Conservation (phyloP, 2,113 vertebrate species). For the Jaculus jaculus region DNA sequence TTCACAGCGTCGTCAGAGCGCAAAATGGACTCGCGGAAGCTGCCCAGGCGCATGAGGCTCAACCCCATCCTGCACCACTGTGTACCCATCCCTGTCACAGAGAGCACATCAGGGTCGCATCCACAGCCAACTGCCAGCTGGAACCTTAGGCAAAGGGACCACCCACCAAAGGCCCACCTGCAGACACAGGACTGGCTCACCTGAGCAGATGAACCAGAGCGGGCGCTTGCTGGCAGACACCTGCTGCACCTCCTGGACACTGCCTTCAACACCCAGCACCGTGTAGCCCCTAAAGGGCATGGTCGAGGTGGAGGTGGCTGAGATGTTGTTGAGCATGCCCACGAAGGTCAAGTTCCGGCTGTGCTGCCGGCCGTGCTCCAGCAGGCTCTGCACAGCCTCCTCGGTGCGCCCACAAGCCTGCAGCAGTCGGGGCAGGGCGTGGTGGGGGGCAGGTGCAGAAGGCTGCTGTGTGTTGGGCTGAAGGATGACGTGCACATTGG, state of each 20-base stretch:
- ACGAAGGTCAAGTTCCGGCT: slow-evolving; percentile 83
- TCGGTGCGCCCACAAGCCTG: slow-evolving; percentile 92
- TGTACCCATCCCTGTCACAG: slow-evolving; percentile 92
- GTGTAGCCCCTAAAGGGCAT: slow-evolving; percentile 94
- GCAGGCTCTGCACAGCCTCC: slow-evolving; percentile 86
- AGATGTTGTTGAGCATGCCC: slow-evolving; percentile 90
- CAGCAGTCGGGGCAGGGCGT: slow-evolving; percentile 84
- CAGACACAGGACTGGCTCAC: slow-evolving; percentile 79
- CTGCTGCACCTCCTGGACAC: slow-evolving; percentile 87
- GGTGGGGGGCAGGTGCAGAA: not conserved
- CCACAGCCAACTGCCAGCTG: fast-evolving
- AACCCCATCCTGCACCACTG: slow-evolving; percentile 96
- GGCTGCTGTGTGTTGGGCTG: slow-evolving; percentile 81
- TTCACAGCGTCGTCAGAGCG: slow-evolving; percentile 90
- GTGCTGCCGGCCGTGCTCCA: slow-evolving; percentile 85
- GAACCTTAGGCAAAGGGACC: not conserved
- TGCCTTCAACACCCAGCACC: slow-evolving; percentile 85
- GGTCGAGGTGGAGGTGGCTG: slow-evolving; percentile 78
- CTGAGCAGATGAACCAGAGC: slow-evolving; percentile 97
- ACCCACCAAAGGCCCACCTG: fast-evolving
- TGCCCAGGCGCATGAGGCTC: slow-evolving; percentile 91
- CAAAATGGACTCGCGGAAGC: slow-evolving; percentile 92
- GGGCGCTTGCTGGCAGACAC: slow-evolving; percentile 85
- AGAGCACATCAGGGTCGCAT: not conserved
- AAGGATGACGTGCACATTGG: slow-evolving; percentile 95